phyloP scores from a whole-genome alignment of 2,888 invertebrate genomes.

The Andrena bucephala region DNA sequence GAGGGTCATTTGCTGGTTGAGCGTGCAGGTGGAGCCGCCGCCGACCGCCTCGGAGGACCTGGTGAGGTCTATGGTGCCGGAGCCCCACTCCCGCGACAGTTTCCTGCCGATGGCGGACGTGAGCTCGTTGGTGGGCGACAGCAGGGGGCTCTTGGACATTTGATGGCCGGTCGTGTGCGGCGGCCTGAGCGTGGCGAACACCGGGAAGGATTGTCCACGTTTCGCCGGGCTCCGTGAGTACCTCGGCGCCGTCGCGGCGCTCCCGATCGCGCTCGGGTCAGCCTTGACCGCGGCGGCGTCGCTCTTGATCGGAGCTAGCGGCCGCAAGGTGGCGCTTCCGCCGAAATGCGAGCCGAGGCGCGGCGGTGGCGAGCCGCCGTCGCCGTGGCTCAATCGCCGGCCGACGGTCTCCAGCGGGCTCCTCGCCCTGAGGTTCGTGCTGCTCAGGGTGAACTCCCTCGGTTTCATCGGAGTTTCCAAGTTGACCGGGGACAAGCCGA shows the following conservation, averaged over 20 bases:
- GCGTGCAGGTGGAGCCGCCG: slow-evolving; percentile 73
- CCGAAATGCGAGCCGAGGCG: slow-evolving; percentile 79
- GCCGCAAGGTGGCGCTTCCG: slow-evolving; percentile 80
- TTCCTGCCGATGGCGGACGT: slow-evolving; percentile 82
- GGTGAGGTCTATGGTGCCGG: slow-evolving; percentile 80
- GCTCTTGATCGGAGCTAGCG: slow-evolving; percentile 75
- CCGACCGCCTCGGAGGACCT: slow-evolving; percentile 81
- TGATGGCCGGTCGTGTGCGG: slow-evolving; percentile 73
- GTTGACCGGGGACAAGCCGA: slow-evolving; percentile 79
- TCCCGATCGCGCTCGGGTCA: slow-evolving; percentile 52
- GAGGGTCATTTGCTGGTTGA: slow-evolving; percentile 75
- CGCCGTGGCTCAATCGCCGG: slow-evolving; percentile 82
- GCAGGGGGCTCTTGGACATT: slow-evolving; percentile 78
- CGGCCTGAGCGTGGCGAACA: slow-evolving; percentile 81
- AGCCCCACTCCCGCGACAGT: slow-evolving; percentile 83
- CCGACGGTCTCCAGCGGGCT: slow-evolving; percentile 83
- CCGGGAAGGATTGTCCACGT: slow-evolving; percentile 83
- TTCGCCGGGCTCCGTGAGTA: slow-evolving; percentile 82
- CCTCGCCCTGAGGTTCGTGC: slow-evolving; percentile 81
- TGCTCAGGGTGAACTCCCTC: slow-evolving; percentile 82
- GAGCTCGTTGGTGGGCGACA: slow-evolving; percentile 82
- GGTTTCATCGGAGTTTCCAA: slow-evolving; percentile 81
- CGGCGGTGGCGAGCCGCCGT: slow-evolving; percentile 82
- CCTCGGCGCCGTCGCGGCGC: slow-evolving; percentile 76
- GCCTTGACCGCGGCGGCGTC: slow-evolving; percentile 72